Evolutionary conservation across 2,113 vertebrate species (phyloP).

Genomic region (Phoenicopterus ruber): DNA sequence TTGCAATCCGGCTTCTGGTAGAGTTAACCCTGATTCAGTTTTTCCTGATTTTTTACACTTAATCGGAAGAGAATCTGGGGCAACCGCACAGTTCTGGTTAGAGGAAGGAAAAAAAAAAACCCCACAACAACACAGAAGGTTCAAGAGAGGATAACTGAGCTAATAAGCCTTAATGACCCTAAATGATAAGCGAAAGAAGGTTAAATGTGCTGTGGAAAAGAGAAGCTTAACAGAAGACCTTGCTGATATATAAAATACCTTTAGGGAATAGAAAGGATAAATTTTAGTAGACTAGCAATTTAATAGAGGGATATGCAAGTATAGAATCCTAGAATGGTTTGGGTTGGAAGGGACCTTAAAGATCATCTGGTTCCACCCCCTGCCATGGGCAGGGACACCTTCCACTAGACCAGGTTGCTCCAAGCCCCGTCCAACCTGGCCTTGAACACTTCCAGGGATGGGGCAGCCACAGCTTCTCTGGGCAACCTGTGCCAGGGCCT

Average conservation of each 20-base stretch:
- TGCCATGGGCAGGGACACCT: no score
- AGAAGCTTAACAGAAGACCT: neutral
- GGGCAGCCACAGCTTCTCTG: no score
- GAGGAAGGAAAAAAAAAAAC: neutral
- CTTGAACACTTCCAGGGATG: no score
- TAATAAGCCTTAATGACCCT: neutral
- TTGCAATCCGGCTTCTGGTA: neutral
- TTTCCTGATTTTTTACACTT: neutral
- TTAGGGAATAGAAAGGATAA: conserved; percentile 10
- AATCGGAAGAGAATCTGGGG: neutral
- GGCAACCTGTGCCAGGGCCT: no score
- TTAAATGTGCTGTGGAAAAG: neutral
- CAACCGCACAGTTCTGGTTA: neutral
- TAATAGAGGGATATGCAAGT: neutral
- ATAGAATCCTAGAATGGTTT: neutral
- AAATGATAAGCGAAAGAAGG: conserved; percentile 7
- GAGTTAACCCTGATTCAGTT: neutral
- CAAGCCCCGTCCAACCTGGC: no score
- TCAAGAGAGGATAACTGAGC: conserved; percentile 4
- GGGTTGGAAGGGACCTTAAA: no score
- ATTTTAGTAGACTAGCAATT: conserved; percentile 25
- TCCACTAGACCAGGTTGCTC: no score
- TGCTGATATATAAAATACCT: neutral
- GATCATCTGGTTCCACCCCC: no score
- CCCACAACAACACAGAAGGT: neutral